Percentiles rank a stretch among this genome's conserved stretches.
These are phyloP conservation scores for Crypturellus tataupa DNA, from an alignment of 2,797 vertebrate species.

Conservation along the genomic window DNA sequence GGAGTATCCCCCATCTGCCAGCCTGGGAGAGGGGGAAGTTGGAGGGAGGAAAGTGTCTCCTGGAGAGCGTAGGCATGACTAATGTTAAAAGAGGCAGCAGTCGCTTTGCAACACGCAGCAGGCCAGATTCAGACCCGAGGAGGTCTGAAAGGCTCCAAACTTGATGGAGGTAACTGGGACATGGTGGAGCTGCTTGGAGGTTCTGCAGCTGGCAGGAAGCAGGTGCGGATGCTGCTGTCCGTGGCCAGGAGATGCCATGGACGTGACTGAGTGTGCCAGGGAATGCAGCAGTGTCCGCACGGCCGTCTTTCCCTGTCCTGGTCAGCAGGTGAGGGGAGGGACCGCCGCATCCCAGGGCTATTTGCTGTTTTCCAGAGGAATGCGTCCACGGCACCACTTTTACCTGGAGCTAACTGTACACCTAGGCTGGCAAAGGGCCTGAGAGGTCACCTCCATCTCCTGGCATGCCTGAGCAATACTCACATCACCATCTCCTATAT, in stretches of 20 bases:
- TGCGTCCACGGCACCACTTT: not conserved
- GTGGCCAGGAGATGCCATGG: accelerated
- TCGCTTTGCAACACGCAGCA: not conserved
- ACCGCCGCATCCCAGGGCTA: not conserved
- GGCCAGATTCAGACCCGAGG: accelerated
- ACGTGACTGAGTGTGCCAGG: not conserved
- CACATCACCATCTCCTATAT: too few relatives aligned
- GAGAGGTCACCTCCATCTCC: too few relatives aligned
- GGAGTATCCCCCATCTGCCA: not conserved
- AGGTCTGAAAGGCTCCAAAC: not conserved
- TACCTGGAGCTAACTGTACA: not conserved
- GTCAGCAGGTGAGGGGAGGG: not conserved
- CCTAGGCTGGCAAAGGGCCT: not conserved
- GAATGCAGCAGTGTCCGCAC: too few relatives aligned
- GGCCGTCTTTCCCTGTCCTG: not conserved
- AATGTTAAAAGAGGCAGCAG: not conserved
- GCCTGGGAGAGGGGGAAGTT: not conserved
- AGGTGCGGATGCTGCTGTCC: not conserved
- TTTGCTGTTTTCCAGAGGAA: not conserved
- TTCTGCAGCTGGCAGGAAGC: not conserved
- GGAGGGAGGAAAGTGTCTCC: not conserved
- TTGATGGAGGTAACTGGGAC: accelerated
- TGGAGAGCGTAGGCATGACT: not conserved
- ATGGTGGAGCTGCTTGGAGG: not conserved
- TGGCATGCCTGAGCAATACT: too few relatives aligned